phyloP scores from a whole-genome alignment of 1,140 invertebrate genomes.

The Panulirus ornatus region DNA sequence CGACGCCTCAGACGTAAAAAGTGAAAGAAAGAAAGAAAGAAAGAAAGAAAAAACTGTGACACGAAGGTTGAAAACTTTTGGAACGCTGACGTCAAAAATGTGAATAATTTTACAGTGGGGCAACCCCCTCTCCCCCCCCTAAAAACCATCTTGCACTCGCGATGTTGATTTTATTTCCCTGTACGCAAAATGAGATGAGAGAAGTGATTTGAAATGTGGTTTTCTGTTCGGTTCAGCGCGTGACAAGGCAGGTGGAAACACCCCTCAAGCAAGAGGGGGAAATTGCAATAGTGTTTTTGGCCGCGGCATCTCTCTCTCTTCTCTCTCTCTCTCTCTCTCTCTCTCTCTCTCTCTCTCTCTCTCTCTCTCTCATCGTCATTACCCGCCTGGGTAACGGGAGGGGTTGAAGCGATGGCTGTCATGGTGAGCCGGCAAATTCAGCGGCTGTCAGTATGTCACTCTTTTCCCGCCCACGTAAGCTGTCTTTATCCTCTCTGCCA shows the following conservation, averaged over 20 bases:
- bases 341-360: neutral
- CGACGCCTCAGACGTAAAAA: neutral
- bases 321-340: neutral
- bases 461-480: no score
- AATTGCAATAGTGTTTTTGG: neutral
- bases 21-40: neutral
- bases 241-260: conserved; percentile 31
- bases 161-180: conserved; percentile 43
- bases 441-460: no score
- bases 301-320: neutral
- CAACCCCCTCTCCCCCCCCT: neutral
- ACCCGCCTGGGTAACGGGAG: neutral
- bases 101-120: neutral
- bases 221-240: conserved; percentile 20
- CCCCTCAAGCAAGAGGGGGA: neutral
- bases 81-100: neutral
- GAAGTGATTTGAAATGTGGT: conserved; percentile 53
- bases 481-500: no score
- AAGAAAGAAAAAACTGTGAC: neutral
- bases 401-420: neutral
- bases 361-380: neutral
- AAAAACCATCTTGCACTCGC: conserved; percentile 45
- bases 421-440: no score
- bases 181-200: conserved; percentile 47
- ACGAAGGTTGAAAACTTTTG: neutral